Evolutionary conservation across 2,888 invertebrate species (phyloP).

Genomic region (Platycheirus albimanus): DNA sequence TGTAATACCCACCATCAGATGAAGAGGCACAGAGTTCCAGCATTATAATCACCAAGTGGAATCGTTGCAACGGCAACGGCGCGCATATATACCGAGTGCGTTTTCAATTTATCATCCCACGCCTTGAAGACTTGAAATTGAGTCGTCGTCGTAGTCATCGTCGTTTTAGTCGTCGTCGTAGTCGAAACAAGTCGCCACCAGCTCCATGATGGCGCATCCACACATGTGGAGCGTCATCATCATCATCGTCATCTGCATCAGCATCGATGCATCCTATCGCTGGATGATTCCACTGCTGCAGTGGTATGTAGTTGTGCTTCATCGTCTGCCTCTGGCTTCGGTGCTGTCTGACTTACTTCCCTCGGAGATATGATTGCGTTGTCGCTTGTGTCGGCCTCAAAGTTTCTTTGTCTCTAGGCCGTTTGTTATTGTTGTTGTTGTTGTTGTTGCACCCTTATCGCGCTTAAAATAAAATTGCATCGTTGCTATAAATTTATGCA

Average conservation of each 20-base stretch:
- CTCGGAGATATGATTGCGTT: conserved; percentile 45
- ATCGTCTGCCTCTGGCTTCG: conserved; percentile 26
- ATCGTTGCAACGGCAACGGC: conserved; percentile 21
- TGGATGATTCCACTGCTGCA: no score
- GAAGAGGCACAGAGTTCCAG: conserved; percentile 1
- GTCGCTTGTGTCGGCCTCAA: conserved; percentile 14
- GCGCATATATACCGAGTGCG: conserved; percentile 41
- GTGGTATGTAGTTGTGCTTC: no score
- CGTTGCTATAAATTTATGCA: conserved; percentile 71
- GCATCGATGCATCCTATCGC: conserved; percentile 57
- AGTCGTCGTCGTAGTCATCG: conserved; percentile 56
- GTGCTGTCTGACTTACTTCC: conserved; percentile 47
- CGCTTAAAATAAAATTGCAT: conserved; percentile 56
- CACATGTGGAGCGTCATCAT: conserved; percentile 41
- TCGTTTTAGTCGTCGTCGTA: conserved; percentile 46
- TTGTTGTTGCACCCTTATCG: conserved; percentile 61
- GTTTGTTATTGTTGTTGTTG: conserved; percentile 38
- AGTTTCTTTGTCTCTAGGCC: conserved; percentile 59
- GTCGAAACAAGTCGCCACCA: conserved; percentile 59
- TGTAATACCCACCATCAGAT: conserved; percentile 9
- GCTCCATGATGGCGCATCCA: conserved; percentile 29
- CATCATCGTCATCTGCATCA: conserved; percentile 45
- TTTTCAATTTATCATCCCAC: conserved; percentile 72
- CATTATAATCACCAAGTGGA: conserved; percentile 38
- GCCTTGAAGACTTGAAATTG: conserved; percentile 62